Percentiles rank a stretch among this genome's conserved stretches.
phyloP scores from a whole-genome alignment of 2,888 invertebrate genomes.

The Rhimphoctona megacephalus region DNA sequence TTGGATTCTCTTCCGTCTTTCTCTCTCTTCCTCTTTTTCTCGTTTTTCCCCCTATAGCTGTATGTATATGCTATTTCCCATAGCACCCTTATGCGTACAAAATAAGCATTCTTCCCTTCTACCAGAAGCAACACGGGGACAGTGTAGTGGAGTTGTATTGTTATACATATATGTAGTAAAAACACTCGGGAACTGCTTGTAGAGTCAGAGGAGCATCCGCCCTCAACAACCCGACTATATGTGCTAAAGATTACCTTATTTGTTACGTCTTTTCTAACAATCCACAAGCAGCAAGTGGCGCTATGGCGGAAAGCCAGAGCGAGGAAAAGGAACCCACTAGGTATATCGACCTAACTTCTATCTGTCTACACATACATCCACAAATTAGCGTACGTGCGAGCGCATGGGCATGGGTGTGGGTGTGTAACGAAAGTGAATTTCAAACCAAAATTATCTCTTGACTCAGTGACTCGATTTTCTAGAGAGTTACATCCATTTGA shows the following conservation, averaged over 20 bases:
- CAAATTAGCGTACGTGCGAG: not conserved
- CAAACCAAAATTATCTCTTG: not conserved
- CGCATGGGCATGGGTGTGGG: not conserved
- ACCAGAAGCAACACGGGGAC: constrained; percentile 36
- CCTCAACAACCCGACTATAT: constrained; percentile 81
- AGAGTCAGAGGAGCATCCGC: constrained; percentile 80
- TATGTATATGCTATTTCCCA: constrained; percentile 33
- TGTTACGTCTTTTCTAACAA: constrained; percentile 83
- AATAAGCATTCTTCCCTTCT: constrained; percentile 41
- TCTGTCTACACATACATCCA: not conserved
- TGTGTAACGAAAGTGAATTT: not conserved
- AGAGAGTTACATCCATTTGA: too few relatives aligned
- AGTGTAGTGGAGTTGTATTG: not conserved
- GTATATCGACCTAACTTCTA: constrained; percentile 1
- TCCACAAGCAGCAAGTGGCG: constrained; percentile 77
- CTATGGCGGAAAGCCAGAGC: constrained; percentile 21
- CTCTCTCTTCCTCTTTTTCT: not conserved
- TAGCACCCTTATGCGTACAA: constrained; percentile 48
- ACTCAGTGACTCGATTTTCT: not conserved
- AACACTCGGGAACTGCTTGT: constrained; percentile 73
- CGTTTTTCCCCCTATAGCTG: constrained; percentile 2
- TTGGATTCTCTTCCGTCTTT: constrained; percentile 13
- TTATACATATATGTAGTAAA: constrained; percentile 5
- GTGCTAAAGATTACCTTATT: constrained; percentile 83
- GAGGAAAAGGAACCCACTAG: constrained; percentile 19